phyloP scores from a whole-genome alignment of 92 coral and sea anemone species.

The Actinernus sp. region DNA sequence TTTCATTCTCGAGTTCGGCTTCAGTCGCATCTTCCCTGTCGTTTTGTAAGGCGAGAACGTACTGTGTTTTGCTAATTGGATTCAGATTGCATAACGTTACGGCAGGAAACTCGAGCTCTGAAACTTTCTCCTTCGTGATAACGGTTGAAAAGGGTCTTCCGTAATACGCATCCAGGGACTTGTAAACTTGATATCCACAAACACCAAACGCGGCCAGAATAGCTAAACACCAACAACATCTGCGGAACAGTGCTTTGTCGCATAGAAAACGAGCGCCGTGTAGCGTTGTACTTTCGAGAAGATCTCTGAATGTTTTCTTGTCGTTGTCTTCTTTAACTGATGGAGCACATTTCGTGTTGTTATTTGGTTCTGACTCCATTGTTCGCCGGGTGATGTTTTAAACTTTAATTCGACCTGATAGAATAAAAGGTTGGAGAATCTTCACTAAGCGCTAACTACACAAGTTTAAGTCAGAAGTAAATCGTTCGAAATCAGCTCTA shows the following conservation, averaged over 20 bases:
- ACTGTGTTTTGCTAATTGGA: slow-evolving; percentile 23
- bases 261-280: slow-evolving; percentile 46
- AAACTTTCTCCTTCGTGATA: slow-evolving; percentile 11
- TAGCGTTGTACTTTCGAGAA: slow-evolving; percentile 29
- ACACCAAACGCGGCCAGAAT: slow-evolving; percentile 9
- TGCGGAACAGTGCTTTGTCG: slow-evolving; percentile 8
- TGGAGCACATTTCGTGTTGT: no score
- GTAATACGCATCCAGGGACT: not conserved
- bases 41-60: not conserved
- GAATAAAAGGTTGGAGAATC: no score
- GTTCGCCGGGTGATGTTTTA: no score
- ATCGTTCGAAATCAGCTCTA: no score
- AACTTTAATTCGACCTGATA: no score
- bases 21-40: not conserved
- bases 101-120: slow-evolving; percentile 29
- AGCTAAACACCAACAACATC: slow-evolving; percentile 17
- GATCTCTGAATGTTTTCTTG: no score
- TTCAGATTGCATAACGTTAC: slow-evolving; percentile 41
- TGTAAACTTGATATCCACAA: slow-evolving; percentile 14
- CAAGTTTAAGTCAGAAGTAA: no score
- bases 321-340: no score
- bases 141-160: slow-evolving; percentile 33
- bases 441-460: no score
- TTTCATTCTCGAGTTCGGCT: not conserved
- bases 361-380: no score